Conservation (phyloP, 1,140 invertebrate genomes). For the Eurytemora carolleeae region DNA sequence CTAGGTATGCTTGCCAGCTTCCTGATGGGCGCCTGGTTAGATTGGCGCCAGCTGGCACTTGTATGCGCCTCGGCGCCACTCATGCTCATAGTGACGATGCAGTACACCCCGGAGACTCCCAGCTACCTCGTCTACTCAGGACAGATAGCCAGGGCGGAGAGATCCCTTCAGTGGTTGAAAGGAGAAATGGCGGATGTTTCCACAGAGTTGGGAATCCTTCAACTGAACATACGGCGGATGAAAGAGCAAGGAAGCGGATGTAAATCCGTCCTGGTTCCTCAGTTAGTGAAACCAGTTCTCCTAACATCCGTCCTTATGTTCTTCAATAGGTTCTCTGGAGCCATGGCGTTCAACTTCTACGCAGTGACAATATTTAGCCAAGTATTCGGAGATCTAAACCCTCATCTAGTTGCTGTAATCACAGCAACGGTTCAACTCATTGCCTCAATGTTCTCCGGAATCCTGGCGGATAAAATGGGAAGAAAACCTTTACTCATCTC, state of each 20-base stretch:
- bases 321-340: conserved; percentile 54
- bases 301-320: conserved; percentile 64
- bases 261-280: conserved; percentile 22
- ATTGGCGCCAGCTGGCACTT: conserved; percentile 56
- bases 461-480: conserved; percentile 55
- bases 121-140: conserved; percentile 50
- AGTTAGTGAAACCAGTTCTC: conserved; percentile 38
- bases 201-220: conserved; percentile 41
- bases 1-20: conserved; percentile 60
- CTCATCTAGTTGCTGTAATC: conserved; percentile 56
- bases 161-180: conserved; percentile 49
- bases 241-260: conserved; percentile 20
- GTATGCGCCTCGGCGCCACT: conserved; percentile 47
- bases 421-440: conserved; percentile 53
- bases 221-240: conserved; percentile 36
- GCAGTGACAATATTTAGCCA: conserved; percentile 53
- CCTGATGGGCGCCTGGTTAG: conserved; percentile 50
- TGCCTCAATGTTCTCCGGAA: conserved; percentile 50
- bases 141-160: conserved; percentile 51
- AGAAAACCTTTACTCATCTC: conserved; percentile 50
- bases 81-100: conserved; percentile 22
- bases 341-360: conserved; percentile 60
- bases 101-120: conserved; percentile 55
- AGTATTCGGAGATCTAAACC: conserved; percentile 49
- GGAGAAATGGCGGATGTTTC: conserved; percentile 47